A percentile compares a stretch with the other conserved stretches of the same genome.
Conservation (phyloP, 2,113 vertebrate species). For the Callipepla squamata region DNA sequence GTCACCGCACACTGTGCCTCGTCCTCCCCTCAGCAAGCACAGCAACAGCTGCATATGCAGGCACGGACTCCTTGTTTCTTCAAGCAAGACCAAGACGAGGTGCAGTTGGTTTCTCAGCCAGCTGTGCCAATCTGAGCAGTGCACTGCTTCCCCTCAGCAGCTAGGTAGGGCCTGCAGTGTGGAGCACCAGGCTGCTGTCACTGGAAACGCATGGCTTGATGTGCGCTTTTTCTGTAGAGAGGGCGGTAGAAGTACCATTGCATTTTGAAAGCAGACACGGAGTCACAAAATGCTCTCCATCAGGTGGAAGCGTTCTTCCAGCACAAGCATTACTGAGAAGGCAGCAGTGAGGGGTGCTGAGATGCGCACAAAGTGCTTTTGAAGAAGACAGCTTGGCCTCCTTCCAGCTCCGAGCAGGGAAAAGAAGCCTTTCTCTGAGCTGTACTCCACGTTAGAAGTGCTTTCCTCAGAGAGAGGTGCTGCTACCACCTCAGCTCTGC, state of each 20-base stretch:
- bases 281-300: no score
- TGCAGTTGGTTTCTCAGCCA: neutral
- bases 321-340: neutral
- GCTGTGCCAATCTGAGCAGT: neutral
- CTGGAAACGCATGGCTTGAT: fast-evolving
- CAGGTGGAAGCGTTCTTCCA: no score
- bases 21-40: neutral
- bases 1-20: neutral
- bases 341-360: neutral
- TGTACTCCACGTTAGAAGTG: fast-evolving
- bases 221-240: fast-evolving
- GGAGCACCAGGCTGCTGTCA: fast-evolving
- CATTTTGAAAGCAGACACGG: neutral
- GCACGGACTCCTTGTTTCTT: neutral
- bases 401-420: neutral
- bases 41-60: neutral
- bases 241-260: neutral
- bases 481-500: neutral
- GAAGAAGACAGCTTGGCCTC: neutral
- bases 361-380: fast-evolving
- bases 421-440: neutral
- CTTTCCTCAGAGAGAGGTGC: neutral
- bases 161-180: neutral
- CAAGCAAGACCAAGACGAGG: neutral
- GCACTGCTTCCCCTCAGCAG: neutral